Percentiles rank a stretch among this genome's conserved stretches.
These are phyloP conservation scores for Balaenoptera acutorostrata DNA, from an alignment of 2,113 vertebrate genomes.

Conservation along the genomic window DNA sequence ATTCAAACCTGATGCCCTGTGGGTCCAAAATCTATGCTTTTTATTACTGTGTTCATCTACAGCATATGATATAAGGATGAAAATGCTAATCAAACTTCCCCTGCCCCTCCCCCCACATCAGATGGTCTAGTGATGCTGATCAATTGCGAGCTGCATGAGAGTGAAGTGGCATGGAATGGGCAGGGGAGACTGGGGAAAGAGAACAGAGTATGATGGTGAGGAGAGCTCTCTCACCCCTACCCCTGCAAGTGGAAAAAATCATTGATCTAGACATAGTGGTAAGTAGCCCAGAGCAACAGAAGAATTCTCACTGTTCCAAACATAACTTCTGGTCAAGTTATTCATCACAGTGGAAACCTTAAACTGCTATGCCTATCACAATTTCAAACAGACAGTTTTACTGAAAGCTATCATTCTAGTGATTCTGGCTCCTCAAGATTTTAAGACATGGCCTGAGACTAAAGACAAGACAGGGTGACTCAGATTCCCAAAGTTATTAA, in stretches of 20 bases:
- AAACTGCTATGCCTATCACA: background rate
- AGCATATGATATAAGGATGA: background rate
- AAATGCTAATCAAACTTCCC: background rate
- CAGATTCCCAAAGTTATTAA: background rate
- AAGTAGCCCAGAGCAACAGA: background rate
- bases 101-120: fast-evolving
- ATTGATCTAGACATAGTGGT: background rate
- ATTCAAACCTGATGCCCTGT: background rate
- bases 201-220: background rate
- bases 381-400: background rate
- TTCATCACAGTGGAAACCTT: background rate
- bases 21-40: background rate
- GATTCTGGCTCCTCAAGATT: background rate
- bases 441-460: background rate
- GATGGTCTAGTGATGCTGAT: background rate
- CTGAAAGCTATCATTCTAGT: slow-evolving; percentile 1
- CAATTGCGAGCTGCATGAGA: background rate
- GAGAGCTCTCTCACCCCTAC: background rate
- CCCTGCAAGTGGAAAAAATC: background rate
- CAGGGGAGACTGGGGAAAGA: background rate
- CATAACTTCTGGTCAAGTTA: background rate
- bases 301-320: background rate
- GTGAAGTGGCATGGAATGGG: background rate
- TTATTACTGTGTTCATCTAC: background rate
- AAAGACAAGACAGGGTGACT: background rate